Conservation (phyloP, 1,140 invertebrate species). For the Nomia melanderi region DNA sequence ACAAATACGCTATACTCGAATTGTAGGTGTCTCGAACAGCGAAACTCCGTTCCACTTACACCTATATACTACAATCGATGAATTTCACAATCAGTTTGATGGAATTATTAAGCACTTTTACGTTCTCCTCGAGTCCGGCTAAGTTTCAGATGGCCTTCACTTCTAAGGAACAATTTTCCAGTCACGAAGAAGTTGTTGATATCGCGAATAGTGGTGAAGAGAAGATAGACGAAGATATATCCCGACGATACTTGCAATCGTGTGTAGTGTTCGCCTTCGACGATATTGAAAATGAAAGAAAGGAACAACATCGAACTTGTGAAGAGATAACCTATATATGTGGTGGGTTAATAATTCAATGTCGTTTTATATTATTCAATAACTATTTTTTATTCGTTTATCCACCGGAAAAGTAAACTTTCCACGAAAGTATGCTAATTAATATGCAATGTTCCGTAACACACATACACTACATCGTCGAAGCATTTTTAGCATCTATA, state of each 20-base stretch:
- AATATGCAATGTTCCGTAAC: too few species aligned
- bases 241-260: constrained; percentile 10
- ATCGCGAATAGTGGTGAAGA: not conserved
- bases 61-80: too few species aligned
- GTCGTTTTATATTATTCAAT: too few species aligned
- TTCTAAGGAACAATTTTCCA: not conserved
- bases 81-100: not conserved
- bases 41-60: not conserved
- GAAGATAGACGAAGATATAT: not conserved
- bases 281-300: not conserved
- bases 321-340: too few species aligned
- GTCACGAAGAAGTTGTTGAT: not conserved
- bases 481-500: too few species aligned
- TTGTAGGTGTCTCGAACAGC: constrained; percentile 1
- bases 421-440: too few species aligned
- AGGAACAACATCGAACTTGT: not conserved
- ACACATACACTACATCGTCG: too few species aligned
- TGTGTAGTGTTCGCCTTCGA: not conserved
- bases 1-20: not conserved
- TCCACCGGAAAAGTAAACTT: too few species aligned
- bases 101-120: not conserved
- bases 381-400: too few species aligned
- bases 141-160: not conserved
- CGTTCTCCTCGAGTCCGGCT: not conserved
- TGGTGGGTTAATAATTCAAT: too few species aligned